These are phyloP conservation scores for Ardeotis arabs DNA, from an alignment of 2,113 vertebrate genomes.

Conservation along the genomic window DNA sequence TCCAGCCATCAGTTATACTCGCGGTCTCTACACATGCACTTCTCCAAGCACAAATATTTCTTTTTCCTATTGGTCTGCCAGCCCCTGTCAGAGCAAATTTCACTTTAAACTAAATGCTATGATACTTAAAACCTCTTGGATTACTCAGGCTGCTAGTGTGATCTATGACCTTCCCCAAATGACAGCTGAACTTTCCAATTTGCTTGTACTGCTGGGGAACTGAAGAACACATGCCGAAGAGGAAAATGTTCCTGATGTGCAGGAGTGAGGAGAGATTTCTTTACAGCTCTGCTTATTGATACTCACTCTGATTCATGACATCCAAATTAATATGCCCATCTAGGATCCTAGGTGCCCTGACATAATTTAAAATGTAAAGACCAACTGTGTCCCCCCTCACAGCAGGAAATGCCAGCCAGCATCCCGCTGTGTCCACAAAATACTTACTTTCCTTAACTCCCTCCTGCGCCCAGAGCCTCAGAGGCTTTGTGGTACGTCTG, in stretches of 20 bases:
- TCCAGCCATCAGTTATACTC: conserved; percentile 90
- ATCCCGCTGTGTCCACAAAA: background rate
- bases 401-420: background rate
- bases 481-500: background rate
- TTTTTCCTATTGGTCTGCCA: conserved; percentile 91
- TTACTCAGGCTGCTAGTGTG: conserved; percentile 78
- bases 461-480: background rate
- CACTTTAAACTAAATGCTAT: conserved; percentile 82
- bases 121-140: conserved; percentile 83
- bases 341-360: background rate
- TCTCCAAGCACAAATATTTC: conserved; percentile 86
- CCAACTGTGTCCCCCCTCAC: background rate
- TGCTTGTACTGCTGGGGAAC: conserved; percentile 70
- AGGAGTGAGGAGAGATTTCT: conserved; percentile 66
- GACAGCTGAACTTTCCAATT: conserved; percentile 82
- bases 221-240: conserved; percentile 69
- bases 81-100: conserved; percentile 90
- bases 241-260: conserved; percentile 73
- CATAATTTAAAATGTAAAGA: background rate
- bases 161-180: conserved; percentile 82
- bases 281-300: conserved; percentile 34
- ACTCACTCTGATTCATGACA: background rate
- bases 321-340: background rate
- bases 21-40: conserved; percentile 76
- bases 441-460: background rate